Evolutionary conservation across 2,888 invertebrate species (phyloP).

Genomic region (Fabriciana adippe): DNA sequence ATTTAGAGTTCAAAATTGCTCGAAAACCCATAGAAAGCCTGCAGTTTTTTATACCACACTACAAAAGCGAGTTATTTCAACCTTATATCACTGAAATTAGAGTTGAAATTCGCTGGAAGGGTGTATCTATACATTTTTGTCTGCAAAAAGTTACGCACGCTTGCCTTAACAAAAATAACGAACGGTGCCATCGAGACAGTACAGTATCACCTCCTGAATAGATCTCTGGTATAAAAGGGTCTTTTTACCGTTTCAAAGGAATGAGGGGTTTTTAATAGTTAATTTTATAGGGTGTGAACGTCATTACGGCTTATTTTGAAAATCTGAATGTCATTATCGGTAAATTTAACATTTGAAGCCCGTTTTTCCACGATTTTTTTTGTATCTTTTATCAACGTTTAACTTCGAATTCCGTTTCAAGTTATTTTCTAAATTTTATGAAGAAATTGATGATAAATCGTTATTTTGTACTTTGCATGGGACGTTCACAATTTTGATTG

Average conservation of each 20-base stretch:
- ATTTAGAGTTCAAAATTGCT: slow-evolving; percentile 18
- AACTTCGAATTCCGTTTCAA: neutral
- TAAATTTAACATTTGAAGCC: slow-evolving; percentile 23
- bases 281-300: slow-evolving; percentile 41
- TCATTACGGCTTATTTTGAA: slow-evolving; percentile 34
- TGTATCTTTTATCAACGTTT: neutral
- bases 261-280: slow-evolving; percentile 46
- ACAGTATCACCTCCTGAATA: slow-evolving; percentile 72
- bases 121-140: slow-evolving; percentile 19
- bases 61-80: slow-evolving; percentile 6
- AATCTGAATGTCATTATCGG: slow-evolving; percentile 23
- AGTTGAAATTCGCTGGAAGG: slow-evolving; percentile 39
- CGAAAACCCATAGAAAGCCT: slow-evolving; percentile 9
- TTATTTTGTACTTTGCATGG: no score
- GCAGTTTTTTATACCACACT: slow-evolving; percentile 40
- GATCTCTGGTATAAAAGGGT: slow-evolving; percentile 70
- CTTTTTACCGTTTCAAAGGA: slow-evolving; percentile 69
- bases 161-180: slow-evolving; percentile 82
- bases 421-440: neutral
- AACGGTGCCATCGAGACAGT: slow-evolving; percentile 62
- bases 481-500: no score
- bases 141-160: slow-evolving; percentile 61
- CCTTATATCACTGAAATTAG: slow-evolving; percentile 29
- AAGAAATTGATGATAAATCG: no score
- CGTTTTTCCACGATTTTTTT: slow-evolving; percentile 2